A percentile compares a stretch with the other conserved stretches of the same genome.
Conservation (phyloP, 2,797 vertebrate genomes). For the Brachymystax lenok region DNA sequence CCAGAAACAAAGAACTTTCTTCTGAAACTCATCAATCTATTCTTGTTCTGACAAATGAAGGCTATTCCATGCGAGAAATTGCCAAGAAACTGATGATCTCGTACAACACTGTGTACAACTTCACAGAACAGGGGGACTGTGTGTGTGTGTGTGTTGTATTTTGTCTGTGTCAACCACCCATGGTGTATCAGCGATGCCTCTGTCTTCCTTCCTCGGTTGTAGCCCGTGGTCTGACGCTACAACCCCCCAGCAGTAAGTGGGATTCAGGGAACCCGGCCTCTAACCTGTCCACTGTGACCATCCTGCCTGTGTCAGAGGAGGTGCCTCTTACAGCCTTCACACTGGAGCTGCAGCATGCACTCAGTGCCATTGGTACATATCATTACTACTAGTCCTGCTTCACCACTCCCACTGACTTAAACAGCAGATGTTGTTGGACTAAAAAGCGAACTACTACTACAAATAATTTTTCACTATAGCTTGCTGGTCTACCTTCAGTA, state of each 20-base stretch:
- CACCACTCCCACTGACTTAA: not conserved
- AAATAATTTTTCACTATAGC: not conserved
- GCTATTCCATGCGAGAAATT: no score
- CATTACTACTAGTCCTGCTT: not conserved
- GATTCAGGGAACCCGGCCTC: slow-evolving; percentile 78
- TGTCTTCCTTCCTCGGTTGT: slow-evolving; percentile 20
- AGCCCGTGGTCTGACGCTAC: slow-evolving; percentile 82
- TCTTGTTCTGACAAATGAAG: no score
- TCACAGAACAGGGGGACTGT: not conserved
- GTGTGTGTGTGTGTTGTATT: not conserved
- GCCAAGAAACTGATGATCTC: no score
- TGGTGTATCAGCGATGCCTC: not conserved
- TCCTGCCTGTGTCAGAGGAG: slow-evolving; percentile 90
- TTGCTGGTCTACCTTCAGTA: not conserved
- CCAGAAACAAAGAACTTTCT: no score
- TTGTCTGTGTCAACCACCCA: not conserved
- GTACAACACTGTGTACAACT: no score
- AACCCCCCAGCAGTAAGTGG: slow-evolving; percentile 79
- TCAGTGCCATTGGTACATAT: slow-evolving; percentile 81
- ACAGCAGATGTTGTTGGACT: slow-evolving; percentile 35
- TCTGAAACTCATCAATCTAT: no score
- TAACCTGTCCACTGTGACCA: slow-evolving; percentile 89
- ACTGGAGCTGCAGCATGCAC: slow-evolving; percentile 90
- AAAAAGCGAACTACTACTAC: not conserved
- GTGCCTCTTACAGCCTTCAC: slow-evolving; percentile 90